Evolutionary conservation across 2,888 invertebrate genomes (phyloP).

Genomic region (Noctua pronuba): DNA sequence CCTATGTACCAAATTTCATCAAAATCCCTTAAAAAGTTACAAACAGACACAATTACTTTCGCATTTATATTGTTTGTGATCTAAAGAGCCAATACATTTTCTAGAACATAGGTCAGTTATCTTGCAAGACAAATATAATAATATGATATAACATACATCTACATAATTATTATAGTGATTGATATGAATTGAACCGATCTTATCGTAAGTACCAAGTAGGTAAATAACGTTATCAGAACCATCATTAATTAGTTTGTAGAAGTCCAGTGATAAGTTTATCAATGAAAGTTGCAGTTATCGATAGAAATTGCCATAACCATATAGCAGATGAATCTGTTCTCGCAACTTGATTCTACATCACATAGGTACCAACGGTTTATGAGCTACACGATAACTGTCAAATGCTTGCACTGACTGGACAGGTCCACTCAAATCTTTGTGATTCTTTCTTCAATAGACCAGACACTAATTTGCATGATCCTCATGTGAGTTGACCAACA

Average conservation of each 20-base stretch:
- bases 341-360: not conserved
- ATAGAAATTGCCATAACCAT: not conserved
- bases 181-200: slow-evolving; percentile 1
- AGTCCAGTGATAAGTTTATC: not conserved
- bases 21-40: not conserved
- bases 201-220: slow-evolving; percentile 31
- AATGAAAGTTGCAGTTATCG: not conserved
- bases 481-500: too few relatives aligned
- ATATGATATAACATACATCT: too few relatives aligned
- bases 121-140: not conserved
- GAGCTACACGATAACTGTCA: not conserved
- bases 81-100: not conserved
- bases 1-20: too few relatives aligned
- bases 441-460: too few relatives aligned
- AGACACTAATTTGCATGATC: too few relatives aligned
- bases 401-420: not conserved
- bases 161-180: slow-evolving; percentile 4
- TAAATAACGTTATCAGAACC: slow-evolving; percentile 13
- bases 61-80: not conserved
- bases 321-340: not conserved
- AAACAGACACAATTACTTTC: not conserved
- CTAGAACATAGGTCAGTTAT: not conserved
- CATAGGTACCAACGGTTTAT: not conserved
- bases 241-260: slow-evolving; percentile 4
- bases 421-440: too few relatives aligned